Base-by-base conservation (phyloP, 2,888 invertebrate species). In the Athalia cordata region DNA sequence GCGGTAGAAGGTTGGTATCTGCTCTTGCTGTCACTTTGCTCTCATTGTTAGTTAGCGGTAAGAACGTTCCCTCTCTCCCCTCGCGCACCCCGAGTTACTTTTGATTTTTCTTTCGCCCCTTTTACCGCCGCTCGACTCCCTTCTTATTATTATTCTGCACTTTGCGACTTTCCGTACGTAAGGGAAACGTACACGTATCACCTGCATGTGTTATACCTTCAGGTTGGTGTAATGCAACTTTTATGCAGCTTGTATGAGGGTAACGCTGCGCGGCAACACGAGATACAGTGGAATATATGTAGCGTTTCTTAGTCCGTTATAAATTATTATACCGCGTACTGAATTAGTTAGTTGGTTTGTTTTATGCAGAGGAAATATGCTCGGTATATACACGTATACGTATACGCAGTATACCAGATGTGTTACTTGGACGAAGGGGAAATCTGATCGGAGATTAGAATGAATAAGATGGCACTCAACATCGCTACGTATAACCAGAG, bases 151-250 rank as follows among this genome's bases (percentile, higher is more conserved):
- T 29, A 29, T 29, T 57, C 50, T 59, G 47, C 72, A 59, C 59
- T 72, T 59, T 72, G 72, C 72, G 72, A 72, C 72, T 72, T 72
- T 72, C 72, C 72, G 72, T 47, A 45, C 72, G 72, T 29, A 62
- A 62, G 72, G 72, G 52, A 72, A 72, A 72, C 72, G 47, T 59
- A 59, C 52, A 47, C 59, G 47, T 72, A 11, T 72, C 72, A 59
- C 72, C 59, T 72, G 72, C 9, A 59, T 59, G 47, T 59, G 47
- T 55, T 57, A 43, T 4, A 72, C 13, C n/a, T 29, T 11, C n/a
- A 3, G 47, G 29, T 29, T 29, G 29, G 29, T 29, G 29, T 29
- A 29, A 29, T 29, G 29, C 29, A 29, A 29, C 29, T 29, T 29
- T 29, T 29, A 29, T 29, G 29, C 29, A 29, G 29, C 29, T 29